Conservation (phyloP, 2,113 vertebrate species). For the Seriola quinqueradiata region DNA sequence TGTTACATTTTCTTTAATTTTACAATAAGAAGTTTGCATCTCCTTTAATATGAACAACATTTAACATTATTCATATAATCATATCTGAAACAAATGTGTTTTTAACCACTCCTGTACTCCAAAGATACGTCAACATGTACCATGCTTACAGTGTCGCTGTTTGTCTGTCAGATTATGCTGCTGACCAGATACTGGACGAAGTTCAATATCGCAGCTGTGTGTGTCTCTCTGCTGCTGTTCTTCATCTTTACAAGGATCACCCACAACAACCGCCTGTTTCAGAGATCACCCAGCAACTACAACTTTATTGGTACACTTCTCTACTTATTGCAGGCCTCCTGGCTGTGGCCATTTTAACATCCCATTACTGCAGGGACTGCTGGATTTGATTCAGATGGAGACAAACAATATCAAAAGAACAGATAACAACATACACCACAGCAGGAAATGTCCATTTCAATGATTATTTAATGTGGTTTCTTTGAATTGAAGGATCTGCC, state of each 20-base stretch:
- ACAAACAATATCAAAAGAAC: neutral
- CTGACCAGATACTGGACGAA: slow-evolving; percentile 89
- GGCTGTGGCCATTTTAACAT: neutral
- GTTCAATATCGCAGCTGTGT: slow-evolving; percentile 76
- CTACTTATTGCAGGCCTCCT: neutral
- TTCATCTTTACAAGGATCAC: slow-evolving; percentile 82
- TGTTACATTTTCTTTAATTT: neutral
- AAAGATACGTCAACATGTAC: neutral
- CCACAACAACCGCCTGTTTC: slow-evolving; percentile 82
- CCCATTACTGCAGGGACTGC: neutral
- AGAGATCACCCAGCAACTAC: slow-evolving; percentile 82
- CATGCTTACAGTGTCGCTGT: slow-evolving; percentile 1
- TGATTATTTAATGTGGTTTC: neutral
- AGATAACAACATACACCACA: neutral
- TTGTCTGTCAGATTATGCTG: slow-evolving; percentile 83
- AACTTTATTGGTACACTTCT: slow-evolving; percentile 86
- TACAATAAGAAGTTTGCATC: neutral
- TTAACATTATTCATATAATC: neutral
- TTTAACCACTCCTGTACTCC: neutral
- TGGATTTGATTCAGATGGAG: neutral
- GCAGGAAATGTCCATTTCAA: neutral
- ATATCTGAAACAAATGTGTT: neutral
- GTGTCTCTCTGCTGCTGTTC: slow-evolving; percentile 83
- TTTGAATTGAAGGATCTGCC: slow-evolving; percentile 3
- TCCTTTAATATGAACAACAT: neutral